phyloP scores from a whole-genome alignment of 2,888 invertebrate genomes.

The Prenolepis imparis region DNA sequence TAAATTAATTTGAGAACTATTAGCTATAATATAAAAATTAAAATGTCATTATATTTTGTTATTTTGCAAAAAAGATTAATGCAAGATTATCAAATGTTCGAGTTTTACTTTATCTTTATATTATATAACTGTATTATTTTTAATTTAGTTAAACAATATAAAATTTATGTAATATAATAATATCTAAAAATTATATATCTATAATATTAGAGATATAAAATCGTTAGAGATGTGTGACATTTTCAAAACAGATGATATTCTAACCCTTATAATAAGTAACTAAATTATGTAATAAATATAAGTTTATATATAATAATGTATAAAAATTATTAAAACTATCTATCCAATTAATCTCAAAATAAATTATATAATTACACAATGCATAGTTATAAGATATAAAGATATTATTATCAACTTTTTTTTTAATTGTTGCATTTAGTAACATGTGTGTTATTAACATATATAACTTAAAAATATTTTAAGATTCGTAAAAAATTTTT shows the following conservation, averaged over 20 bases:
- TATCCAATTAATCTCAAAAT: background rate
- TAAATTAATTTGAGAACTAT: background rate
- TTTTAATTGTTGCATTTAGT: background rate
- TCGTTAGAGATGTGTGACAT: background rate
- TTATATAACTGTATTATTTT: background rate
- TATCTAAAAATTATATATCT: background rate
- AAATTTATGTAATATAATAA: background rate
- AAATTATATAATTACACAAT: background rate
- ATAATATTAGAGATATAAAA: too few relatives aligned
- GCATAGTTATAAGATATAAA: background rate
- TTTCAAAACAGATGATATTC: background rate
- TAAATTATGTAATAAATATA: background rate
- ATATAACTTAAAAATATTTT: background rate
- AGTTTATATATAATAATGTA: background rate
- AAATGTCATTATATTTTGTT: background rate
- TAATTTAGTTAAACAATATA: background rate
- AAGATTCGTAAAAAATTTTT: background rate
- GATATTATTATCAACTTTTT: slow-evolving; percentile 4
- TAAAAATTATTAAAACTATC: background rate
- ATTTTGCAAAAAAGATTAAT: background rate
- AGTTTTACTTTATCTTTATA: background rate
- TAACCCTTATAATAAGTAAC: background rate
- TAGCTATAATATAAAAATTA: background rate
- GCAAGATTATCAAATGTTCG: background rate
- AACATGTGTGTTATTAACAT: background rate